These are phyloP conservation scores for Synodontis membranacea DNA, from an alignment of 2,113 vertebrate genomes.

Conservation along the genomic window DNA sequence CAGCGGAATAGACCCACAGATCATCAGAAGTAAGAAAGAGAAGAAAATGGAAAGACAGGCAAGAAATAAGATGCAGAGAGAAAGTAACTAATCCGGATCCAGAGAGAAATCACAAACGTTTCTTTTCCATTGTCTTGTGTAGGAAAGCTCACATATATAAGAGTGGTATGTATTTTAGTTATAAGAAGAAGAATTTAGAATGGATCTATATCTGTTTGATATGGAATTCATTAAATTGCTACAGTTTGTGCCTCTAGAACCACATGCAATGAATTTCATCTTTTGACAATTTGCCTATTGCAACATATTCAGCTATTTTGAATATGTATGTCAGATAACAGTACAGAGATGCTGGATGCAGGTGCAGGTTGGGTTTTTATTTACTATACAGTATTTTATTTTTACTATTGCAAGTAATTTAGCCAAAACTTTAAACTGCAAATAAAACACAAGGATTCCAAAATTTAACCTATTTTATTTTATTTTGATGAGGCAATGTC, in stretches of 20 bases:
- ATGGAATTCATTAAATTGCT: neutral
- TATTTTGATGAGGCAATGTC: too few relatives aligned
- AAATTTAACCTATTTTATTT: too few relatives aligned
- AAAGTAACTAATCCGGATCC: neutral
- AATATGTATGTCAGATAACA: neutral
- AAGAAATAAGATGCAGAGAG: neutral
- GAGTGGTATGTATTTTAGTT: neutral
- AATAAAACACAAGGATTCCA: too few relatives aligned
- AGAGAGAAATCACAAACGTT: neutral
- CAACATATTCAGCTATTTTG: neutral
- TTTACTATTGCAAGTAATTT: too few relatives aligned
- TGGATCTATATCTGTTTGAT: neutral
- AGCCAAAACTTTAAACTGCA: too few relatives aligned
- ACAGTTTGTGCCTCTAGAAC: neutral
- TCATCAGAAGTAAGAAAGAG: conserved; percentile 1
- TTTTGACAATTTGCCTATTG: too few relatives aligned
- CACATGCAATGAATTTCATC: neutral
- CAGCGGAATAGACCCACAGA: conserved; percentile 29
- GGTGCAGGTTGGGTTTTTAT: too few relatives aligned
- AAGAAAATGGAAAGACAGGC: neutral
- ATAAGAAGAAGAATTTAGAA: neutral
- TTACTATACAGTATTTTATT: too few relatives aligned
- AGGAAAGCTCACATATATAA: neutral
- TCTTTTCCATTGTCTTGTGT: neutral
- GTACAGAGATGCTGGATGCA: too few relatives aligned